Conservation (phyloP, 2,888 invertebrate species). For the Lepeophtheirus nordmannii region DNA sequence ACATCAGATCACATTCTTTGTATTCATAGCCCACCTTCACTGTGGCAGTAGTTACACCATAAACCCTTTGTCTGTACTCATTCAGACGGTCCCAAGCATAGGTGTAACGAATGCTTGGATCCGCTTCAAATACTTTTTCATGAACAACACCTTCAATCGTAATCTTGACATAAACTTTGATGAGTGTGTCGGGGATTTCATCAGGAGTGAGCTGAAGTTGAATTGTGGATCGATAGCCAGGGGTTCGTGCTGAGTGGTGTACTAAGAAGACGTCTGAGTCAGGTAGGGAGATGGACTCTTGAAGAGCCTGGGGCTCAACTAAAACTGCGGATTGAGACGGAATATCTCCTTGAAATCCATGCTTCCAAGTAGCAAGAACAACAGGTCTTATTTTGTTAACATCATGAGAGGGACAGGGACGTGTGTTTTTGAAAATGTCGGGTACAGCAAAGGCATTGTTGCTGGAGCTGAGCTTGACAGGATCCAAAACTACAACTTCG, state of each 20-base stretch:
- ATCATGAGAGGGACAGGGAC: constrained; percentile 61
- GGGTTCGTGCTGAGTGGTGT: constrained; percentile 85
- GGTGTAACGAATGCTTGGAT: constrained; percentile 81
- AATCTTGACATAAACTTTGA: constrained; percentile 63
- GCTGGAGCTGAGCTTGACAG: constrained; percentile 40
- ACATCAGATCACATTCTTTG: constrained; percentile 68
- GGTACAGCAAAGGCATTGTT: neutral
- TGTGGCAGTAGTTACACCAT: constrained; percentile 38
- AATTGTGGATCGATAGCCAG: constrained; percentile 83
- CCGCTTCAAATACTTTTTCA: constrained; percentile 84
- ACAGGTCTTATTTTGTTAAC: constrained; percentile 85
- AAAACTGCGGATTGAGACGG: constrained; percentile 1
- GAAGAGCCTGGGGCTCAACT: constrained; percentile 59
- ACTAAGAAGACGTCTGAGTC: constrained; percentile 83
- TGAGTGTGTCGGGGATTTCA: constrained; percentile 58
- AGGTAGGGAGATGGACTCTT: constrained; percentile 83
- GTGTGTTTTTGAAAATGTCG: neutral
- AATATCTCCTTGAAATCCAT: constrained; percentile 53
- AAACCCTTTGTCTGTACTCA: constrained; percentile 55
- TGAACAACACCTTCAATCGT: constrained; percentile 45
- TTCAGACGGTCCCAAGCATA: constrained; percentile 97
- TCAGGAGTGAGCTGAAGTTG: constrained; percentile 71
- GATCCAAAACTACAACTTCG: constrained; percentile 72
- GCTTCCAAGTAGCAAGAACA: constrained; percentile 82
- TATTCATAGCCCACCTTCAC: constrained; percentile 76